phyloP scores from a whole-genome alignment of 2,113 vertebrate genomes.

The Propithecus coquereli region DNA sequence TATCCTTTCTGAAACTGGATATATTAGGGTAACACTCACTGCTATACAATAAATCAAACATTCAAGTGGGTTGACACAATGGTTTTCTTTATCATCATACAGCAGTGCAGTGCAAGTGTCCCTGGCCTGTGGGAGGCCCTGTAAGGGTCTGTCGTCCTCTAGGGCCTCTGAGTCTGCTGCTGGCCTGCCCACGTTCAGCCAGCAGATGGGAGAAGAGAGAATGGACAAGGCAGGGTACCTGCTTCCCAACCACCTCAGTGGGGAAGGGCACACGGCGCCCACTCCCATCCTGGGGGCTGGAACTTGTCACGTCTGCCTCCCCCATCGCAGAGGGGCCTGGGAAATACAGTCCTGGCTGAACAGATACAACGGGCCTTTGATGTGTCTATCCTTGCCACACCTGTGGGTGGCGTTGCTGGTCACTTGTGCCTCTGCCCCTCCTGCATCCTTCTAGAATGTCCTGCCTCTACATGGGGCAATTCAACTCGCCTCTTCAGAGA shows the following conservation, averaged over 20 bases:
- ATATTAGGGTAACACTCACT: not conserved
- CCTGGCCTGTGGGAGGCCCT: not conserved
- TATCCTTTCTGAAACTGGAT: not conserved
- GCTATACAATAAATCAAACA: not conserved
- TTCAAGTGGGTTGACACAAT: rapidly evolving
- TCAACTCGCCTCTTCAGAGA: not conserved
- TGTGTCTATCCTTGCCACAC: not conserved
- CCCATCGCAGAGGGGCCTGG: not conserved
- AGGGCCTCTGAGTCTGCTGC: not conserved
- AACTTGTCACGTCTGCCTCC: not conserved
- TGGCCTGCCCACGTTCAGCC: not conserved
- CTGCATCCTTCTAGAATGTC: not conserved
- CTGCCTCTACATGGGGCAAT: not conserved
- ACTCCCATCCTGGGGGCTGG: not conserved
- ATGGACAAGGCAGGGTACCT: not conserved
- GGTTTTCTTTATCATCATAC: not conserved
- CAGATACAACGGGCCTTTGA: not conserved
- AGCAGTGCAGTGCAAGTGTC: not conserved
- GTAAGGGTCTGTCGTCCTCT: not conserved
- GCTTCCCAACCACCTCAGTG: too few relatives aligned
- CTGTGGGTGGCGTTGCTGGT: not conserved
- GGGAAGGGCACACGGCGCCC: not conserved
- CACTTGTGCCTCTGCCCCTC: not conserved
- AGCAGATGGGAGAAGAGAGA: not conserved
- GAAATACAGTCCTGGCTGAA: not conserved